Percentiles rank a stretch among this genome's conserved stretches.
Conservation (phyloP, 2,797 vertebrate genomes). For the Oryzias dopingdopingensis region DNA sequence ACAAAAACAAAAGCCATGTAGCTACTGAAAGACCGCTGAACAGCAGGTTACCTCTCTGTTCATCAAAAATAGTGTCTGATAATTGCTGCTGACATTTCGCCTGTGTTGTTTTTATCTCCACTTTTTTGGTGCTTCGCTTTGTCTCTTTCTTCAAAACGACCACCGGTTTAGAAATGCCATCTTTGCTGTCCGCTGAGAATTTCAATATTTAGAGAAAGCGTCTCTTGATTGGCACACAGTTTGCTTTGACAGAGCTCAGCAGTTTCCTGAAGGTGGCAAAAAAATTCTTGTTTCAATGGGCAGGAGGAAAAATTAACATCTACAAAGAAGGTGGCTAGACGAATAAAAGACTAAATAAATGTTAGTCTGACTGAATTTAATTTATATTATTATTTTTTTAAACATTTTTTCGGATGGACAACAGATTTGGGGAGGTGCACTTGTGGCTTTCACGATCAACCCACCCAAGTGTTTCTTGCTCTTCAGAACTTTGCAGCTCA, state of each 20-base stretch:
- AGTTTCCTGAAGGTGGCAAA: conserved; percentile 43
- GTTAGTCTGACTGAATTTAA: neutral
- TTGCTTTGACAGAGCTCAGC: conserved; percentile 53
- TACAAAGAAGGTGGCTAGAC: conserved; percentile 8
- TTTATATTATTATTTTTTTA: neutral
- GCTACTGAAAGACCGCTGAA: conserved; percentile 71
- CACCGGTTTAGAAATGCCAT: conserved; percentile 66
- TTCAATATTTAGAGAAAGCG: conserved; percentile 52
- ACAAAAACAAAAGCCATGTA: conserved; percentile 51
- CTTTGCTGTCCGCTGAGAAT: conserved; percentile 49
- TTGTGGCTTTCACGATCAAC: conserved; percentile 13
- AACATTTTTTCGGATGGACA: conserved; percentile 16
- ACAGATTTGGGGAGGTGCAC: conserved; percentile 17
- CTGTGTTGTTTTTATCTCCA: conserved; percentile 69
- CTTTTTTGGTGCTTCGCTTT: conserved; percentile 65
- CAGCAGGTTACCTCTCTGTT: conserved; percentile 73
- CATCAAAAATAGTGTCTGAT: conserved; percentile 60
- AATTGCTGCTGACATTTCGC: conserved; percentile 83
- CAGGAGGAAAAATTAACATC: conserved; percentile 25
- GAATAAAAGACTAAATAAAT: conserved; percentile 14
- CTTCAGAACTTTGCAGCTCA: conserved; percentile 26
- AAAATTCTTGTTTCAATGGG: conserved; percentile 28
- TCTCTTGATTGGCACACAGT: conserved; percentile 61
- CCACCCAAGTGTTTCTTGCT: conserved; percentile 15
- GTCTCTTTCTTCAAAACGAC: conserved; percentile 53